A percentile compares a stretch with the other conserved stretches of the same genome.
phyloP scores from a whole-genome alignment of 2,113 vertebrate genomes.

The Tympanuchus pallidicinctus region DNA sequence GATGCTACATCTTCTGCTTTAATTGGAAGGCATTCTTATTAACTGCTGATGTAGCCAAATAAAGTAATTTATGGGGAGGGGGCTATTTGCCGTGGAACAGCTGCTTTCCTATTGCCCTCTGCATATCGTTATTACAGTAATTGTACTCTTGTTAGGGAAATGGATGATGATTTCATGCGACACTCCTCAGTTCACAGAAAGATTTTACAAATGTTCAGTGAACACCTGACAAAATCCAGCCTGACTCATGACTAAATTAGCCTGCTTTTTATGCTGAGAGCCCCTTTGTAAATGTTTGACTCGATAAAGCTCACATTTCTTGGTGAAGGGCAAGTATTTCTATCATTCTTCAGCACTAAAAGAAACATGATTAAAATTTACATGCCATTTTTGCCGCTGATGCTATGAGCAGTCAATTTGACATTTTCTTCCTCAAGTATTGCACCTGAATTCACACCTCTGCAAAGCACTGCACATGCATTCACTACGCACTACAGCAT shows the following conservation, averaged over 20 bases:
- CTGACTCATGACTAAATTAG: slow-evolving; percentile 68
- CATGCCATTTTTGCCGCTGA: background rate
- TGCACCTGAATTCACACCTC: background rate
- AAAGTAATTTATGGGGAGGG: background rate
- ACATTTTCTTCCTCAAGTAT: background rate
- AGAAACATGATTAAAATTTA: background rate
- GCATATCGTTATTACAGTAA: background rate
- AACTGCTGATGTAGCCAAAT: background rate
- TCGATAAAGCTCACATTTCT: background rate
- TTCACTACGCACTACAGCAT: background rate
- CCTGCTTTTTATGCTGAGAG: slow-evolving; percentile 42
- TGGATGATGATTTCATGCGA: slow-evolving; percentile 51
- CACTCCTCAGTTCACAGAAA: slow-evolving; percentile 44
- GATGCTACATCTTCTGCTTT: background rate
- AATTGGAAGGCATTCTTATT: slow-evolving; percentile 12
- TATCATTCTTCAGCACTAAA: background rate
- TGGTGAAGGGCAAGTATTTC: background rate
- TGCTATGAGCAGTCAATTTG: background rate
- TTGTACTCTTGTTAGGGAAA: slow-evolving; percentile 42
- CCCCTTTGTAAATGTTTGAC: background rate
- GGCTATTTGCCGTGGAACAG: background rate
- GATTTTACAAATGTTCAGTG: slow-evolving; percentile 59
- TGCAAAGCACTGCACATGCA: background rate
- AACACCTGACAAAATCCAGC: slow-evolving; percentile 68
- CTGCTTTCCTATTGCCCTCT: background rate